Evolutionary conservation across 37 sponge, comb jelly and placozoan species (phyloP).

Genomic region (Aplysina aerophoba): DNA sequence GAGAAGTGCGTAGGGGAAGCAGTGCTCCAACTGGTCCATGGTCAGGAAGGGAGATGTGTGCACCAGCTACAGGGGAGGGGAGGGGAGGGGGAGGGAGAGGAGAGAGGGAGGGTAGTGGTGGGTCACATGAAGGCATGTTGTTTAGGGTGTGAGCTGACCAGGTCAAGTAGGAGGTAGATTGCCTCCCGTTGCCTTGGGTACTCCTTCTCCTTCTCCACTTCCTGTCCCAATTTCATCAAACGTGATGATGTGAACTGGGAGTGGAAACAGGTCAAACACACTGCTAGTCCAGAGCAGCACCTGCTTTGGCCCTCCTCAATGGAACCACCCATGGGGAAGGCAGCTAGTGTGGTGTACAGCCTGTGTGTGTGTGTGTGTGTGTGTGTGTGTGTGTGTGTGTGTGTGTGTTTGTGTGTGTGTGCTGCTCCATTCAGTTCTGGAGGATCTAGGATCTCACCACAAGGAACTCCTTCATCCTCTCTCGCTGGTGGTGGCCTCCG

Average conservation of each 20-base stretch:
- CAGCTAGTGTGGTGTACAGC: no score
- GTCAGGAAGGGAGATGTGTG: conserved; percentile 87
- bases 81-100: no score
- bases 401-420: no score
- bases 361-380: no score
- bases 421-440: no score
- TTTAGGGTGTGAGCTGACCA: no score
- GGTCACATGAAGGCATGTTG: no score
- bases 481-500: conserved; percentile 62
- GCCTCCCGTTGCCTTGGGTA: conserved; percentile 77
- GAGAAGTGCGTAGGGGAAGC: conserved; percentile 91
- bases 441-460: no score
- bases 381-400: no score
- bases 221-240: conserved; percentile 82
- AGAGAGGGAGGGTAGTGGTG: no score
- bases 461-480: conserved; percentile 86
- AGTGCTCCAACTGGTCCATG: conserved; percentile 83
- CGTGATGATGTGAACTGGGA: conserved; percentile 78
- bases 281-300: neutral
- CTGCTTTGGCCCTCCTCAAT: neutral
- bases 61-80: no score
- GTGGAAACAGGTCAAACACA: neutral
- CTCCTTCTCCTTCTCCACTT: conserved; percentile 84
- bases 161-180: conserved; percentile 77
- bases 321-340: neutral